Base-by-base conservation (phyloP, 2,113 vertebrate species). In the Syngnathus typhle region DNA sequence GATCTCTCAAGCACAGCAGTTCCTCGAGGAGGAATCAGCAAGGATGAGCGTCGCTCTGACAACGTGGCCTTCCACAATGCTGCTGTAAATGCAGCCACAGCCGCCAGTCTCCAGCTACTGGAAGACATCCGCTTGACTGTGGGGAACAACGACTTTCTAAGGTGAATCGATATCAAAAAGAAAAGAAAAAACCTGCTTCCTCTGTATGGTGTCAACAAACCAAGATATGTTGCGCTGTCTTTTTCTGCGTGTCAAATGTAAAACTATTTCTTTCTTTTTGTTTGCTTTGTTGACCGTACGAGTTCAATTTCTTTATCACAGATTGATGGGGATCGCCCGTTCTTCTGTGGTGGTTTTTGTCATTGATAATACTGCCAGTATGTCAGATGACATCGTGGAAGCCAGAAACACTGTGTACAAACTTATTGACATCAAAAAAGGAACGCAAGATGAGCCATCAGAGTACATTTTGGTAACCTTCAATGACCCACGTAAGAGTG, bases 401-500 rank as follows among this genome's bases (percentile, higher is more conserved):
- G 89, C 88, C 41, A 85, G 75, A 51, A 43, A 32, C 0, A 61
- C 84, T 1, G 71, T 79, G 39, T 58, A 76, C 12, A 6, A 82
- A 19, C 86, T 92, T 60, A 90, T 91, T 65, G 87, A 92, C 75
- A 67, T 41, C 67, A 88, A 88, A 41, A 87, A 72, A 66, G 90
- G 90, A 77, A 90, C 89, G 0, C 85, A 89, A 52, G 84, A 91
- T 1, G 90, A 91, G 63, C 91, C 91, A 1, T 92, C 90, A 0
- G 86, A 89, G 73, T 92, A 92, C 66, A 88, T 92, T 64, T 72
- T 92, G 62, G 91, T 92, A 36, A 87, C 87, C 8, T 92, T 91
- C 81, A 92, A 91, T 62, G 90, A 92, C 39, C 89, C 90, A 1
- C 0, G 91, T 91, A 79, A 65, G 60, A 61, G 8, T 7, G 37